Evolutionary conservation across 92 coral and sea anemone genomes (phyloP).

Genomic region (Hydrozoanthus gracilis): DNA sequence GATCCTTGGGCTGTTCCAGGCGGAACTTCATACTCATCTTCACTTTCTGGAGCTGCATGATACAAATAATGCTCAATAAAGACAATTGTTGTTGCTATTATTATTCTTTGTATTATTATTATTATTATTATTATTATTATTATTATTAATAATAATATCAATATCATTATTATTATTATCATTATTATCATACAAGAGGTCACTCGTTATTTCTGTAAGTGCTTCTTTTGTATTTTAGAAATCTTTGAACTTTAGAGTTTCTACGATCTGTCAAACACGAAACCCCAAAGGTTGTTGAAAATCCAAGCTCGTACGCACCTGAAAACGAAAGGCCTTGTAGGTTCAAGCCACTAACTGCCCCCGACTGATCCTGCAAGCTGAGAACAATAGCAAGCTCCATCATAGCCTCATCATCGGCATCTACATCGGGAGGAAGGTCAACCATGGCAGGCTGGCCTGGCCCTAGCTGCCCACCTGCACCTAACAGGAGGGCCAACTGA

Average conservation of each 20-base stretch:
- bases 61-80: not conserved
- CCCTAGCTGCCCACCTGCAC: slow-evolving; percentile 74
- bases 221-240: not conserved
- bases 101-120: not conserved
- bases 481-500: slow-evolving; percentile 88
- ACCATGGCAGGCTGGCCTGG: slow-evolving; percentile 77
- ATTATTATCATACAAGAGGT: too few species aligned
- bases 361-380: slow-evolving; percentile 97
- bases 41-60: slow-evolving; percentile 86
- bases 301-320: slow-evolving; percentile 3
- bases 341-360: slow-evolving; percentile 48
- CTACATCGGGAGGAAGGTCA: slow-evolving; percentile 90
- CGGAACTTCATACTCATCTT: slow-evolving; percentile 90
- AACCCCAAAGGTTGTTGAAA: not conserved
- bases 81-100: not conserved
- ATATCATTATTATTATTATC: too few species aligned
- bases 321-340: slow-evolving; percentile 30
- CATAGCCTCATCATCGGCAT: slow-evolving; percentile 99
- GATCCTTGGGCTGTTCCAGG: slow-evolving; percentile 91
- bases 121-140: too few species aligned
- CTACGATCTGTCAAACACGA: not conserved
- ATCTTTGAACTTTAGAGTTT: not conserved
- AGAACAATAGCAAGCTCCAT: slow-evolving; percentile 98
- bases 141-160: too few species aligned
- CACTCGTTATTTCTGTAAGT: too few species aligned